A percentile compares a stretch with the other conserved stretches of the same genome.
These are phyloP conservation scores for Setipinna tenuifilis DNA, from an alignment of 2,797 vertebrate species.

Conservation along the genomic window DNA sequence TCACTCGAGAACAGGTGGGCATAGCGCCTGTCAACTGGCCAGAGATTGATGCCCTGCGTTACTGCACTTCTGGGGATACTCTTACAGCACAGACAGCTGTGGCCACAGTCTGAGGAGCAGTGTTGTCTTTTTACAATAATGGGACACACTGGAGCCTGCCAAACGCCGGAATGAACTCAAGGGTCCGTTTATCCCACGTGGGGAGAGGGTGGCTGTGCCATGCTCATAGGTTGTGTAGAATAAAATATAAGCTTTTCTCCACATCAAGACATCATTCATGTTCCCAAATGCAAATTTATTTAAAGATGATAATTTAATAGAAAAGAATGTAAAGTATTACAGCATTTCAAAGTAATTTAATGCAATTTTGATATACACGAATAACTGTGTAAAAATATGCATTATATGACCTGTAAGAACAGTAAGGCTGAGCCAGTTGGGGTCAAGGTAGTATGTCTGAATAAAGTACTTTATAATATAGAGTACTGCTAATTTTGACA, in stretches of 20 bases:
- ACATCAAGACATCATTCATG: neutral
- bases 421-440: conserved; percentile 19
- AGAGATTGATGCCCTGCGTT: conserved; percentile 77
- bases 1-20: conserved; percentile 76
- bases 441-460: conserved; percentile 50
- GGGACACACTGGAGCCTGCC: conserved; percentile 44
- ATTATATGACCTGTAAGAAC: neutral
- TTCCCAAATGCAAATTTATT: too few relatives aligned
- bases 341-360: neutral
- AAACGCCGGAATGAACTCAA: conserved; percentile 15
- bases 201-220: neutral
- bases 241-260: neutral
- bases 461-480: neutral
- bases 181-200: neutral
- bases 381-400: neutral
- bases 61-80: conserved; percentile 70
- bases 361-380: neutral
- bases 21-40: conserved; percentile 76
- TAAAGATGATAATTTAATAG: too few relatives aligned
- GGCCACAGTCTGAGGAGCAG: conserved; percentile 41
- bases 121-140: conserved; percentile 51
- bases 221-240: neutral
- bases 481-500: neutral
- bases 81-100: conserved; percentile 73
- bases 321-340: too few relatives aligned